phyloP scores from a whole-genome alignment of 37 sponge, comb jelly and placozoan genomes.

The Halichondria panicea region DNA sequence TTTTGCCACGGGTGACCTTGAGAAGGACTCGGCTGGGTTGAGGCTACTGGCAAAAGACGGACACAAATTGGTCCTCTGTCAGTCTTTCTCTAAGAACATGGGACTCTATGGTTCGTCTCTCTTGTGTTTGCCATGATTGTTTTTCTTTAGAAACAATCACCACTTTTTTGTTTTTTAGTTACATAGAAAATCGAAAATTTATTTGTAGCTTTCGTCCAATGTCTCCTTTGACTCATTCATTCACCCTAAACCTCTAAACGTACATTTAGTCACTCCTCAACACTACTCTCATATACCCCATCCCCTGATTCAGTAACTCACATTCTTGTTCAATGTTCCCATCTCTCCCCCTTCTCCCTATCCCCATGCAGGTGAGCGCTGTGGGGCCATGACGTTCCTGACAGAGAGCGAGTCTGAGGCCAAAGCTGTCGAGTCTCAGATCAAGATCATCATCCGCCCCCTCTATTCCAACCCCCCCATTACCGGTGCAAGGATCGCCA shows the following conservation, averaged over 20 bases:
- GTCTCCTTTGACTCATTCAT: background rate
- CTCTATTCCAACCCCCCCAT: constrained; percentile 97
- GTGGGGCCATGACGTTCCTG: constrained; percentile 76
- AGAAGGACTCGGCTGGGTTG: constrained; percentile 89
- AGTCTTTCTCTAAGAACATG: constrained; percentile 98
- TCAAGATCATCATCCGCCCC: constrained; percentile 92
- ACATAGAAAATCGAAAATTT: no score
- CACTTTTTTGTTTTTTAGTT: no score
- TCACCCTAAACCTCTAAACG: background rate
- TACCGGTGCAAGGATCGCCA: constrained; percentile 86
- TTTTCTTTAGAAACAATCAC: no score
- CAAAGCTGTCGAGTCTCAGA: constrained; percentile 88
- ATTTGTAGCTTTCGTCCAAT: background rate
- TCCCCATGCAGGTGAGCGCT: constrained; percentile 75
- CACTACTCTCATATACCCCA: background rate
- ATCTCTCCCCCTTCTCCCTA: background rate
- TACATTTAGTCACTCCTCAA: background rate
- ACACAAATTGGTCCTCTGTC: constrained; percentile 80
- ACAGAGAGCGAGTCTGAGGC: constrained; percentile 55
- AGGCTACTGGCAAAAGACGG: constrained; percentile 80
- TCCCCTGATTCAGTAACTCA: background rate
- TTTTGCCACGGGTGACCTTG: constrained; percentile 89
- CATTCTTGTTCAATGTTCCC: background rate
- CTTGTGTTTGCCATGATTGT: no score
- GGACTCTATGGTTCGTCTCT: constrained; percentile 96